Base-by-base conservation (phyloP, 2,113 vertebrate species). In the Nothocercus nigrocapillus region DNA sequence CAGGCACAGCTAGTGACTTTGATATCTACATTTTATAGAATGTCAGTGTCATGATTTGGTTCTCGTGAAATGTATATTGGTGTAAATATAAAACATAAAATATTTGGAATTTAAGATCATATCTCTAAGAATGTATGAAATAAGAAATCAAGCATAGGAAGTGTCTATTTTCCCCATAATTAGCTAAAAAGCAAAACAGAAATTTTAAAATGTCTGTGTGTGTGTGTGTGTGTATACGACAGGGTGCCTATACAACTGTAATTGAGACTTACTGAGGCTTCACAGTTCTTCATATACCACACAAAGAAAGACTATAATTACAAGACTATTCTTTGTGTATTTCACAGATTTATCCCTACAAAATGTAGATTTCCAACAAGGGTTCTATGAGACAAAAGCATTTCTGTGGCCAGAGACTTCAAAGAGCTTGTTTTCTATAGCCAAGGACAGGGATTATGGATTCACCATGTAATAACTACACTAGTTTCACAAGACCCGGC, bases 241-340 rank as follows among this genome's bases (percentile, higher is more conserved):
- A 76, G 19, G 4, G 2, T 49, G 10, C 4, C 28, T 68, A 38
- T 61, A 5, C 2, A 8, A 20, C 21, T 83, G 1, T 32, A 40
- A 47, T 27, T 25, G 27, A 2, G n/a, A 16, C 5, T 72, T 51
- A 40, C 20, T 15, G 20, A 79, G 30, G 20, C 15, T 70, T 28
- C 17, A 13, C 4, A 47, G 17, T 32, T 89, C 24, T 80, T 79
- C 40, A 72, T 64, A 56, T 18, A 53, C 5, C 28, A 5, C n/a
- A 84, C 2, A 38, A 64, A 38, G 9, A 67, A 22, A 74, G 51
- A 72, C 73, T 54, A 74, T 40, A 58, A 38, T 40, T 27, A 34
- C 0, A 0, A 47, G 6, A 53, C 15, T 67, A 3, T 47, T 21
- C 28, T 72, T n/a, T 14, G 15, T 49, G 45, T n/a, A 16, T 58